Evolutionary conservation across 2,797 vertebrate species (phyloP), one percentile per base, ranked within the genome.

Genomic region (Xyrichtys novacula): DNA sequence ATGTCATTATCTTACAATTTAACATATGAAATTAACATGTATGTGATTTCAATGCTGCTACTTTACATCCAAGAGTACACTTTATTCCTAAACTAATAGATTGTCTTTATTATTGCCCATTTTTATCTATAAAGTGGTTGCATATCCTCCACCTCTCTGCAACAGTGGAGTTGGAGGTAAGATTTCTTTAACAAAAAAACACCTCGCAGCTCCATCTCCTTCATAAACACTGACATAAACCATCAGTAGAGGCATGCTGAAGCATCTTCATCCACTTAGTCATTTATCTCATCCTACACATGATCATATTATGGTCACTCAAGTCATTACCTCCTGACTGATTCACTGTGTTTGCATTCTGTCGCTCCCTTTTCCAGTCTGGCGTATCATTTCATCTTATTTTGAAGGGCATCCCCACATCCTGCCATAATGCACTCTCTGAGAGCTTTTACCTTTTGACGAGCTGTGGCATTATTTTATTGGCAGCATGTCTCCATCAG

Each of bases 91-190:
- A 65, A 72, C 69, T 88, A 83, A 85, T 75, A 50, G 28, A 65
- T 56, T 56, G 49, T 77, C 42, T 76, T 55, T 75, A 59, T 84
- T 31, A 56, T 65, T 80, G 55, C 75, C 57, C 48, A 7, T 78
- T 84, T 62, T 67, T 76, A 74, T 85, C 73, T 59, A 52, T 71
- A 53, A 85, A 95, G 94, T 95, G 80, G 93, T 94, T 70, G 89
- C 94, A 43, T 94, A 92, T 76, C 93, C 94, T 88, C 91, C 92
- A 73, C 83, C 93, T 69, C 79, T 92, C 84, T 93, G 93, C 92
- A 91, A 89, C 82, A 92, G 90, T 88, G 92, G 86, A 73, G 84
- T 88, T 53, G 91, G 85, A 93, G 94, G 94, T 95, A 93, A 94
- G 93, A 76, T 72, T 52, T 49, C 20, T n/a, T n/a, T 28, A 3